These are phyloP conservation scores for Leucophenga varia DNA, from an alignment of 1,140 invertebrate genomes.

Conservation along the genomic window DNA sequence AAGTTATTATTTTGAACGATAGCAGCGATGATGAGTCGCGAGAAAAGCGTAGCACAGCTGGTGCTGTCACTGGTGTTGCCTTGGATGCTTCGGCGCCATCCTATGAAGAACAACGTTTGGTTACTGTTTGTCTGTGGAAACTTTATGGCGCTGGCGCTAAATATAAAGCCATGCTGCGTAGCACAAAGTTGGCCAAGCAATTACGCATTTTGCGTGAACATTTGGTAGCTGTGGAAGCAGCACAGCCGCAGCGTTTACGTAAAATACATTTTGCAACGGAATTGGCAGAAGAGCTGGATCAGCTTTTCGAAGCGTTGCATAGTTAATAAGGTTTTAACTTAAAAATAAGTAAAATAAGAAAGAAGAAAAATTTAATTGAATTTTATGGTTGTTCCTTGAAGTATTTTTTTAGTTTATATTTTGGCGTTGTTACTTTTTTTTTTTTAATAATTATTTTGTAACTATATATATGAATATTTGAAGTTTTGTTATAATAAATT, in stretches of 20 bases:
- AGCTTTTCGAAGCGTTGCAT: conserved; percentile 7
- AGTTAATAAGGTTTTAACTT: too few species aligned
- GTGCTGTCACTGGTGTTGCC: too few species aligned
- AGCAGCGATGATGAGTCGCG: too few species aligned
- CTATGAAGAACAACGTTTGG: conserved; percentile 35
- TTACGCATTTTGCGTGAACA: conserved; percentile 17
- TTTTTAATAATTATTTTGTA: too few species aligned
- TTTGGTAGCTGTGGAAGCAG: conserved; percentile 1
- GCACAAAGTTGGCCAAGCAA: conserved; percentile 32
- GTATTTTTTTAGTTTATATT: too few species aligned
- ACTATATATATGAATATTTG: too few species aligned
- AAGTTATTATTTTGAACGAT: too few species aligned
- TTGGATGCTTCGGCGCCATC: conserved; percentile 1
- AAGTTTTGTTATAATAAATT: too few species aligned
- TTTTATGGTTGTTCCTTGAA: too few species aligned
- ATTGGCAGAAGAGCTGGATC: conserved; percentile 6
- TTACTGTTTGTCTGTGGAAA: conserved; percentile 33
- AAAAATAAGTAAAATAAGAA: too few species aligned
- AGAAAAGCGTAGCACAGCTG: neutral
- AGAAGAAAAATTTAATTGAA: too few species aligned
- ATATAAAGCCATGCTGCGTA: conserved; percentile 31
- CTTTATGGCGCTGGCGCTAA: conserved; percentile 40
- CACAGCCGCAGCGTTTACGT: neutral
- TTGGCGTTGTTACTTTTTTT: too few species aligned
- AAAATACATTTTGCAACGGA: conserved; percentile 7